Conservation (phyloP, 2,797 vertebrate species). For the Anolis apletophallus region DNA sequence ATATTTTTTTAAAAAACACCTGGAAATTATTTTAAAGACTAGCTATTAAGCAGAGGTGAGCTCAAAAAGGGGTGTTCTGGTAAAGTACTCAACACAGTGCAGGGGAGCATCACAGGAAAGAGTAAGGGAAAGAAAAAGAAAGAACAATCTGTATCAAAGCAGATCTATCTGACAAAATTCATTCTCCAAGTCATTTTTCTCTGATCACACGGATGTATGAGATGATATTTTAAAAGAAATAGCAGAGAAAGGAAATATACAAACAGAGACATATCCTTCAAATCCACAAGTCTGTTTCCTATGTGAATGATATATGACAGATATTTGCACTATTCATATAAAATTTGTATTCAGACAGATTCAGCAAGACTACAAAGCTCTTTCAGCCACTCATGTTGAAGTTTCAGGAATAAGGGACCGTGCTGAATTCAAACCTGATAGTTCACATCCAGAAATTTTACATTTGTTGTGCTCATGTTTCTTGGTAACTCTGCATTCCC, state of each 20-base stretch:
- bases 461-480: too few species aligned
- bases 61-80: conserved; percentile 57
- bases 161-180: conserved; percentile 13
- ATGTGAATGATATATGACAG: not conserved
- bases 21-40: conserved; percentile 70
- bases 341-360: not conserved
- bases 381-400: too few species aligned
- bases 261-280: not conserved
- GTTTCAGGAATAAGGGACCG: not conserved
- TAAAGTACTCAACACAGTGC: conserved; percentile 55
- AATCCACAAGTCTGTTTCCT: not conserved
- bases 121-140: conserved; percentile 10
- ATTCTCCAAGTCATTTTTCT: conserved; percentile 18
- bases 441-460: too few species aligned
- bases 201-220: not conserved
- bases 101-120: conserved; percentile 41
- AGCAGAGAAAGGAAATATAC: not conserved
- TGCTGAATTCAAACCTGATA: not conserved
- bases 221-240: not conserved
- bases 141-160: conserved; percentile 47
- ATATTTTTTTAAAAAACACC: conserved; percentile 71
- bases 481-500: too few species aligned
- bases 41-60: conserved; percentile 70
- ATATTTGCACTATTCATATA: not conserved
- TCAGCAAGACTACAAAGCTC: not conserved